Evolutionary conservation across 2,888 invertebrate genomes (phyloP), one percentile per base, ranked within the genome.

Genomic region (Brachypalpus laphriformis): DNA sequence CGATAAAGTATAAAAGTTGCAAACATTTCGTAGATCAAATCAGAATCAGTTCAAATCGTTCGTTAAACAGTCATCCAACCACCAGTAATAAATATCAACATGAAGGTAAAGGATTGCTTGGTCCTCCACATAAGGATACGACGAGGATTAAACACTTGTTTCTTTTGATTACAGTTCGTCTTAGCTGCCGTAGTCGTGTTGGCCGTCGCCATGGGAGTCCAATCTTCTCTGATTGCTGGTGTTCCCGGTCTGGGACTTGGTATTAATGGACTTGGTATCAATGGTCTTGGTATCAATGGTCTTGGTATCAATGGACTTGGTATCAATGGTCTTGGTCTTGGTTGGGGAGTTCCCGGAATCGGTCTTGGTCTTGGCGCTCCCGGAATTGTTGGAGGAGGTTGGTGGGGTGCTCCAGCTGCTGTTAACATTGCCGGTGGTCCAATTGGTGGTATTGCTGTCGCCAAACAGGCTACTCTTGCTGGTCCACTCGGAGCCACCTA

Each of bases 181-280:
- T 71, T 87, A 80, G 88, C 89, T 81, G 89, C 87, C 82, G 87
- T 88, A 87, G 87, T 91, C 87, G 89, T 90, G 86, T 89, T 91
- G 90, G 92, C 91, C 81, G 88, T 91, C 22, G 90, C 90, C 88
- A 87, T 90, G 88, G 89, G 89, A 78, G 91, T 89, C 40, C 90
- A 91, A 88, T 89, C 91, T 11, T 91, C 92, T 5, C 85, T 91
- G 83, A 88, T 91, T 80, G 90, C 90, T 47, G 85, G 81, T 4
- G 25, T 56, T 47, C 83, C 83, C 20, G 82, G 82, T 65, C 40
- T 83, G 5, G 18, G 34, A 56, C 40, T 83, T 34, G 59, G 18
- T 9, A 4, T 57, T 7, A 14, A 16, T 18, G 18, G 37, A 16
- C 37, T 47, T 18, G 63, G n/a, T n/a, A n/a, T n/a, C n/a, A n/a